A percentile compares a stretch with the other conserved stretches of the same genome.
phyloP scores from a whole-genome alignment of 1,140 invertebrate genomes.

The Orchesella cincta region DNA sequence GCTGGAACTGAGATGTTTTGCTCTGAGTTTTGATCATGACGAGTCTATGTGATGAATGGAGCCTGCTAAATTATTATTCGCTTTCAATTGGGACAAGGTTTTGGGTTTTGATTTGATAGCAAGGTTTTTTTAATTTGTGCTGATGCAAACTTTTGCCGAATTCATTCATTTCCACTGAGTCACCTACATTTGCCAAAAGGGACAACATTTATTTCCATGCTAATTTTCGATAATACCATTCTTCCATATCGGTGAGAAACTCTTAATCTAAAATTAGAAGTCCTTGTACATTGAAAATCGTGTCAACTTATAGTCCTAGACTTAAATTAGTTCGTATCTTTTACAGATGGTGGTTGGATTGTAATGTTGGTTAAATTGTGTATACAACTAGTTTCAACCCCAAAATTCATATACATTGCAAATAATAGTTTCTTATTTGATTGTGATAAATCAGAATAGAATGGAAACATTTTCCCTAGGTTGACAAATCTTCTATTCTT shows the following conservation, averaged over 20 bases:
- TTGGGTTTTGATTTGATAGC: background rate
- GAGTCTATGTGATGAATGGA: no score
- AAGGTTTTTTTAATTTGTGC: background rate
- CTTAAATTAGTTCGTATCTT: no score
- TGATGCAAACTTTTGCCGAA: background rate
- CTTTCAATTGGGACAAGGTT: background rate
- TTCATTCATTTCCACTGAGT: background rate
- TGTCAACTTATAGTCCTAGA: background rate
- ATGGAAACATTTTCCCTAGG: no score
- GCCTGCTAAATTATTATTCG: background rate
- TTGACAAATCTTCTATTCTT: no score
- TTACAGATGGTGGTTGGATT: background rate
- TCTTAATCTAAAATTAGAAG: conserved; percentile 4
- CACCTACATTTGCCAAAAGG: background rate
- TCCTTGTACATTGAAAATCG: background rate
- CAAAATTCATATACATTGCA: no score
- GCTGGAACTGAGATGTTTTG: no score
- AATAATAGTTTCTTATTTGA: no score
- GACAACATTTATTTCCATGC: conserved; percentile 10
- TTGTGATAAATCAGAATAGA: no score
- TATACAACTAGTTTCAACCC: no score
- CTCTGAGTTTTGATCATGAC: background rate
- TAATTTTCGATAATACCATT: background rate
- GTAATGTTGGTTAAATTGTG: background rate
- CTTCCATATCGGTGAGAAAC: background rate